Conservation (phyloP, 2,797 vertebrate genomes). For the Parotocinclus haroldoi region DNA sequence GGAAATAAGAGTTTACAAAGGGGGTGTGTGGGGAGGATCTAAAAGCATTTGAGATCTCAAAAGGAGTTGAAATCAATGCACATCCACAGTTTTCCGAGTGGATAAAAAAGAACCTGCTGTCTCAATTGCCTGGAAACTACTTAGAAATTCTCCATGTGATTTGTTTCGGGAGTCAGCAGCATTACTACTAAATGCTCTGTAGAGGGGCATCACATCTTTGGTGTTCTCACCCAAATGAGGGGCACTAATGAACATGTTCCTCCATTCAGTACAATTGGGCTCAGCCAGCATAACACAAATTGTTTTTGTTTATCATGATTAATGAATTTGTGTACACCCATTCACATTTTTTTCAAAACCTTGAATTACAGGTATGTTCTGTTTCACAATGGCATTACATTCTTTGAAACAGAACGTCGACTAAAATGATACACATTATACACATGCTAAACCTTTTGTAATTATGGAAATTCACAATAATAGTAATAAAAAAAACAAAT, state of each 20-base stretch:
- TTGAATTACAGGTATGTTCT: no score
- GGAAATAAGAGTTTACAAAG: constrained; percentile 63
- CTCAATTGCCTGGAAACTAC: constrained; percentile 82
- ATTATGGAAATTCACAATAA: no score
- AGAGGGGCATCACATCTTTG: constrained; percentile 71
- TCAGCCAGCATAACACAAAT: constrained; percentile 26
- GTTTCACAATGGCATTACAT: no score
- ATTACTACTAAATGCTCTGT: constrained; percentile 78
- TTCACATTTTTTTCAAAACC: no score
- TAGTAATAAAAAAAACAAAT: no score
- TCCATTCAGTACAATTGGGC: constrained; percentile 32
- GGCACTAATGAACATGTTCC: constrained; percentile 67
- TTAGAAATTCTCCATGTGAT: constrained; percentile 83
- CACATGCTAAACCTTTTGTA: no score
- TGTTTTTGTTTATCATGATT: constrained; percentile 53
- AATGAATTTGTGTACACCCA: constrained; percentile 35
- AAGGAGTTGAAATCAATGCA: constrained; percentile 83
- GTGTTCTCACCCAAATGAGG: constrained; percentile 74
- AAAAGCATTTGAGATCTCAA: constrained; percentile 82
- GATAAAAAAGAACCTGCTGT: constrained; percentile 80
- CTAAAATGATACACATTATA: no score
- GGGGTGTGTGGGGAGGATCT: constrained; percentile 62
- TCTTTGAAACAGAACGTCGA: no score
- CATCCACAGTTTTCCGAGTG: constrained; percentile 75
- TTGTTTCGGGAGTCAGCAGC: constrained; percentile 72